Conservation (phyloP, 37 sponge, comb jelly and placozoan species). For the Bolinopsis microptera region DNA sequence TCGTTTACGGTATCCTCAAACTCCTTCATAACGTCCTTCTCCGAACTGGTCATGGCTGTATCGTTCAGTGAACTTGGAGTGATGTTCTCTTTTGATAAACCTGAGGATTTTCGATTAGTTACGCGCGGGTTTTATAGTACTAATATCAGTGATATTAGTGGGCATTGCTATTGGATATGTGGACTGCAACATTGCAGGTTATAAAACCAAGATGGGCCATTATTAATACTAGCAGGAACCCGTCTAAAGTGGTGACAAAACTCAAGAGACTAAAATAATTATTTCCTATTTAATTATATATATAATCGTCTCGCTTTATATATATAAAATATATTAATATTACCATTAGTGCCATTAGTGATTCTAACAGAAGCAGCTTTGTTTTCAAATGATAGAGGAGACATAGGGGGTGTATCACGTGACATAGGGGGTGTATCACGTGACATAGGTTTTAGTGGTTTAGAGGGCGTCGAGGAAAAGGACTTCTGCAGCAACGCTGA, state of each 20-base stretch:
- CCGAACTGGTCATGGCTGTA: not conserved
- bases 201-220: too few relatives aligned
- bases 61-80: not conserved
- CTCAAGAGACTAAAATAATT: not conserved
- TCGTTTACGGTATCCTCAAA: slow-evolving; percentile 15
- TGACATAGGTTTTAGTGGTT: not conserved
- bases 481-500: slow-evolving; percentile 43
- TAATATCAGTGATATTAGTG: too few relatives aligned
- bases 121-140: too few relatives aligned
- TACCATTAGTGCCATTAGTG: not conserved
- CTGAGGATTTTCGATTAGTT: not conserved
- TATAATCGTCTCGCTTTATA: too few relatives aligned
- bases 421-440: not conserved
- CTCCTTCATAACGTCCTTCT: slow-evolving; percentile 45
- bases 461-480: not conserved
- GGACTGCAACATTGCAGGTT: too few relatives aligned
- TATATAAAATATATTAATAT: too few relatives aligned
- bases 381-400: slow-evolving; percentile 14
- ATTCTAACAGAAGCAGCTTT: not conserved
- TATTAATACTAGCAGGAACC: too few relatives aligned
- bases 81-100: not conserved
- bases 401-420: not conserved
- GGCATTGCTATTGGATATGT: too few relatives aligned
- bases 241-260: too few relatives aligned
- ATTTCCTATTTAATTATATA: too few relatives aligned